These are phyloP conservation scores for Edolisoma coerulescens DNA, from an alignment of 2,113 vertebrate species.

Conservation along the genomic window DNA sequence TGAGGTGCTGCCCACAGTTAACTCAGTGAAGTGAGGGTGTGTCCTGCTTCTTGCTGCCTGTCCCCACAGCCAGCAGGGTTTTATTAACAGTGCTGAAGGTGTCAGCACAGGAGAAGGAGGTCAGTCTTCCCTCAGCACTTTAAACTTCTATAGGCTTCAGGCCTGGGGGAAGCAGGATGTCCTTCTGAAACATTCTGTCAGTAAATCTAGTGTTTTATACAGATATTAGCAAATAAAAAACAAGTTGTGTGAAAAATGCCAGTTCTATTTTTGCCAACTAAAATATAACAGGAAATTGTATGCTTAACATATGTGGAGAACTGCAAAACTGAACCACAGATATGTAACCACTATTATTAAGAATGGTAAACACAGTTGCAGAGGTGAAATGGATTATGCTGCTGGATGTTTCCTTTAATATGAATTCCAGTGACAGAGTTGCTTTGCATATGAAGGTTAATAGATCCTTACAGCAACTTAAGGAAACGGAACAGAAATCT, in stretches of 20 bases:
- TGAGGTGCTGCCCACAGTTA: neutral
- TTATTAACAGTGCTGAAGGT: neutral
- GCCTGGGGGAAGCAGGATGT: neutral
- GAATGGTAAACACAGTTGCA: neutral
- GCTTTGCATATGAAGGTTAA: neutral
- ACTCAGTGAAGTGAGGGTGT: neutral
- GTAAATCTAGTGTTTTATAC: neutral
- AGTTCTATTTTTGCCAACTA: slow-evolving; percentile 33
- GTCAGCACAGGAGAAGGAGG: neutral
- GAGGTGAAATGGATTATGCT: neutral
- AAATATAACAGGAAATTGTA: slow-evolving; percentile 37
- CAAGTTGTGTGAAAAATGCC: slow-evolving; percentile 15
- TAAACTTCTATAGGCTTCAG: neutral
- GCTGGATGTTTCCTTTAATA: slow-evolving; percentile 12
- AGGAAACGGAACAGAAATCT: neutral
- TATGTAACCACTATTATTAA: neutral
- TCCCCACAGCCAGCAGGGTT: neutral
- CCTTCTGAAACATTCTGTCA: neutral
- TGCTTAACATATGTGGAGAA: slow-evolving; percentile 24
- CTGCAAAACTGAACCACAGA: neutral
- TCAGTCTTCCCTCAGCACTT: neutral
- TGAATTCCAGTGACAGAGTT: neutral
- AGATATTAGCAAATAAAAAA: slow-evolving; percentile 30
- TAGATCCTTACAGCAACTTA: neutral
- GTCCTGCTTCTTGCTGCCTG: neutral